Evolutionary conservation across 2,888 invertebrate genomes (phyloP).

Genomic region (Apoda limacodes): DNA sequence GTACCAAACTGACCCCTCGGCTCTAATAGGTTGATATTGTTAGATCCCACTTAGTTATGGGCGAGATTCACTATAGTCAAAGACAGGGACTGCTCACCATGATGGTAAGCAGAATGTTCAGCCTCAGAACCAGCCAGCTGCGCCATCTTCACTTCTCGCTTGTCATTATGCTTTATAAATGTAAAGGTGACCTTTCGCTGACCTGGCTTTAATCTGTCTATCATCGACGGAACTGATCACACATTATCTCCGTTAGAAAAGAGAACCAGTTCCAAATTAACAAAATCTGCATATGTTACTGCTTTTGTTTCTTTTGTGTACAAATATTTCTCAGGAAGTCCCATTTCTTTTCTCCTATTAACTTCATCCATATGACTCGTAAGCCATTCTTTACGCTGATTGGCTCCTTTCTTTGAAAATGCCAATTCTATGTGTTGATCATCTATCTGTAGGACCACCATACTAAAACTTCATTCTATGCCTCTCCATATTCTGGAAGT

Average conservation of each 20-base stretch:
- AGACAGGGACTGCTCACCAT: too few relatives aligned
- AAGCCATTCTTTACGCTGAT: conserved; percentile 97
- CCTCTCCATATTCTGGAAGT: conserved; percentile 94
- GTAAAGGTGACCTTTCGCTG: conserved; percentile 96
- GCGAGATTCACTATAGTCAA: too few relatives aligned
- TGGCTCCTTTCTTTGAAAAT: conserved; percentile 94
- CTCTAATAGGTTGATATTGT: conserved; percentile 15
- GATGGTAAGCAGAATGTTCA: conserved; percentile 98
- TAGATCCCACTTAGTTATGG: too few relatives aligned
- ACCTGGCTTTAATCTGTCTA: conserved; percentile 96
- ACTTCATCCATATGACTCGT: conserved; percentile 95
- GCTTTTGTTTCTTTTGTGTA: conserved; percentile 90
- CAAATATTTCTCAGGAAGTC: conserved; percentile 88
- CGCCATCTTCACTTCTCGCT: conserved; percentile 95
- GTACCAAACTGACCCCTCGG: background rate
- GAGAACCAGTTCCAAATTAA: conserved; percentile 94
- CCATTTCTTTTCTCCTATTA: conserved; percentile 84
- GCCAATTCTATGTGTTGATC: conserved; percentile 96
- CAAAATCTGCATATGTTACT: conserved; percentile 90
- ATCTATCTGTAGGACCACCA: conserved; percentile 84
- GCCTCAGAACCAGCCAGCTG: conserved; percentile 98
- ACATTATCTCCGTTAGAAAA: conserved; percentile 97
- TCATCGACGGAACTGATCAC: conserved; percentile 74
- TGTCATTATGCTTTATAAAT: conserved; percentile 96
- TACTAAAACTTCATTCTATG: conserved; percentile 94